Evolutionary conservation across 2,797 vertebrate species (phyloP), one percentile per base, ranked within the genome.

Genomic region (Girardinus metallicus): DNA sequence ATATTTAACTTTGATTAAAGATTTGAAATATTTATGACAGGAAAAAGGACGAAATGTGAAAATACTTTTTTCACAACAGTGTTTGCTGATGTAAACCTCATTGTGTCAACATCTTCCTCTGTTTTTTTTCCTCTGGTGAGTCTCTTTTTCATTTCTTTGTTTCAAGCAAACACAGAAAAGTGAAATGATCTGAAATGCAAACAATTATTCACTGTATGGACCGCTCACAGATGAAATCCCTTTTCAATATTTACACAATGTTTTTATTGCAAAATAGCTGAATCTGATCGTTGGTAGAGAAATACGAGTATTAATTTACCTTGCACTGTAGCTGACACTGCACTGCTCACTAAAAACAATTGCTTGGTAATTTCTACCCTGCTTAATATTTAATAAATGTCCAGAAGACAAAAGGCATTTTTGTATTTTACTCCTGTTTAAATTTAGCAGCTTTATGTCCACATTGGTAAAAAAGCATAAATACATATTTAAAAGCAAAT

Each of bases 281-380:
- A 57, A 11, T 78, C 70, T 70, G 49, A 84, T 81, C n/a, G 16
- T 1, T 78, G 89, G 57, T 16, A 80, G 44, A 76, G 75, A 15
- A 23, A 18, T 62, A 80, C 87, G 84, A 74, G 74, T 80, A 82
- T 90, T 78, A 79, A 77, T 75, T 78, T 78, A 26, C 26, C 60
- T 74, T 75, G 46, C 49, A 1, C 79, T 87, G 71, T 53, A 79
- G 31, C 36, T 15, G 49, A 84, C 44, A 68, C 74, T 76, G 75
- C 68, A 85, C 80, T 76, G 75, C 15, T 87, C 70, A 78, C 85
- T 76, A 83, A 90, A 84, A 82, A 83, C 87, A 85, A 80, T 88
- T 83, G 84, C 84, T 85, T 92, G 81, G 86, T 90, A 82, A 84
- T 90, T 84, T 44, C 75, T 81, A 70, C 87, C 43, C 46, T 55